phyloP scores from a whole-genome alignment of 2,888 invertebrate species.

The Platypus cylindrus region DNA sequence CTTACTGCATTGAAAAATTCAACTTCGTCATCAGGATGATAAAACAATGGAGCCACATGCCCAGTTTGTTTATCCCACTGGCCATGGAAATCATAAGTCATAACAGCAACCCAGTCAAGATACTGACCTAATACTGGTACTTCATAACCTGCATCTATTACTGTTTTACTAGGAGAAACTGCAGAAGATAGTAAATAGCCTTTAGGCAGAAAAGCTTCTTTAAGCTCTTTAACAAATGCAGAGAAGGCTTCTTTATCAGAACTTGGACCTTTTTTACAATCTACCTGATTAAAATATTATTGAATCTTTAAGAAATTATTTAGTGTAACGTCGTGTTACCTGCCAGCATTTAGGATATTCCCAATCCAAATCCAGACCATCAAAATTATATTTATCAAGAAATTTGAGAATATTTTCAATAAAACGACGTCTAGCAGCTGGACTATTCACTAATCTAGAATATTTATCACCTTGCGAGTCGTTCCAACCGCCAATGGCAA shows the following conservation, averaged over 20 bases:
- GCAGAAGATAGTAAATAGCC: slow-evolving; percentile 64
- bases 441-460: slow-evolving; percentile 68
- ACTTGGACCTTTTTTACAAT: slow-evolving; percentile 70
- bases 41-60: slow-evolving; percentile 74
- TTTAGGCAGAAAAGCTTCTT: slow-evolving; percentile 36
- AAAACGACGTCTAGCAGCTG: slow-evolving; percentile 58
- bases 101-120: slow-evolving; percentile 83
- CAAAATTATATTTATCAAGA: slow-evolving; percentile 68
- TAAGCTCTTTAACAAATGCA: slow-evolving; percentile 58
- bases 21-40: slow-evolving; percentile 70
- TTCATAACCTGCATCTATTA: slow-evolving; percentile 75
- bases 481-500: slow-evolving; percentile 93
- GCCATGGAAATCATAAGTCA: slow-evolving; percentile 87
- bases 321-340: slow-evolving; percentile 40
- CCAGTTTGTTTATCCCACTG: slow-evolving; percentile 89
- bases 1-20: slow-evolving; percentile 70
- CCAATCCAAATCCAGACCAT: slow-evolving; percentile 93
- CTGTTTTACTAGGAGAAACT: slow-evolving; percentile 77
- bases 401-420: slow-evolving; percentile 63
- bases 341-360: slow-evolving; percentile 89
- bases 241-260: slow-evolving; percentile 75
- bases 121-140: slow-evolving; percentile 60
- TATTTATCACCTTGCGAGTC: slow-evolving; percentile 86
- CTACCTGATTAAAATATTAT: slow-evolving; percentile 48
- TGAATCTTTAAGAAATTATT: neutral